Base-by-base conservation (phyloP, 2,888 invertebrate species). In the Bombylius major region DNA sequence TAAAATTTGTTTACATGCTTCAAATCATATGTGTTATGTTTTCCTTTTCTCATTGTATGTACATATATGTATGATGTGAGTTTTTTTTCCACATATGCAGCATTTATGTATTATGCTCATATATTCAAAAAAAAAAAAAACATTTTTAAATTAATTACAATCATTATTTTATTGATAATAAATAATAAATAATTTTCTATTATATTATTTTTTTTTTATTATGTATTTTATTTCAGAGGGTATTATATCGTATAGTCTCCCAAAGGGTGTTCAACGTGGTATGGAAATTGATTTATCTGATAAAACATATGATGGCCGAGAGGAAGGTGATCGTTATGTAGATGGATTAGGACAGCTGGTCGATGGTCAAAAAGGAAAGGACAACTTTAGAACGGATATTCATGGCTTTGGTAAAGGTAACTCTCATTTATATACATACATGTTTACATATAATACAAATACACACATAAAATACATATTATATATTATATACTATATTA, bases 321-420 rank as follows among this genome's bases (percentile, higher is more conserved):
- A 82, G 64, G 81, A 82, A 66, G 77, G 75, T 57, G 81, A 80
- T 63, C 77, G 79, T 62, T 78, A 83, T 63, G 79, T 79, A 59
- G 82, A 82, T 53, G 90, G 90, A 14, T 74, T 90, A 56, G 90
- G 91, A 55, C 88, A 89, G 72, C 77, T 91, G 65, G 81, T 83
- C 52, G 88, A 89, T 70, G 87, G 87, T 23, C 81, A 83, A 64
- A 81, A 80, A 67, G 89, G 88, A 59, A 79, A 80, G 62, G 84
- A 84, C 68, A 86, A 88, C 75, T 88, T 87, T 75, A 77, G 82
- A 63, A 76, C 80, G 58, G 83, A 83, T 69, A 75, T 78, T 62
- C 79, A 80, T 64, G 82, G 82, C 63, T 77, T 79, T 67, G 83
- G 83, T 59, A 83, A 83, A 78, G 84, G 83, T 83, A 70, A 77